Evolutionary conservation across 2,113 vertebrate genomes (phyloP).

Genomic region (Mormyrus iriodes): DNA sequence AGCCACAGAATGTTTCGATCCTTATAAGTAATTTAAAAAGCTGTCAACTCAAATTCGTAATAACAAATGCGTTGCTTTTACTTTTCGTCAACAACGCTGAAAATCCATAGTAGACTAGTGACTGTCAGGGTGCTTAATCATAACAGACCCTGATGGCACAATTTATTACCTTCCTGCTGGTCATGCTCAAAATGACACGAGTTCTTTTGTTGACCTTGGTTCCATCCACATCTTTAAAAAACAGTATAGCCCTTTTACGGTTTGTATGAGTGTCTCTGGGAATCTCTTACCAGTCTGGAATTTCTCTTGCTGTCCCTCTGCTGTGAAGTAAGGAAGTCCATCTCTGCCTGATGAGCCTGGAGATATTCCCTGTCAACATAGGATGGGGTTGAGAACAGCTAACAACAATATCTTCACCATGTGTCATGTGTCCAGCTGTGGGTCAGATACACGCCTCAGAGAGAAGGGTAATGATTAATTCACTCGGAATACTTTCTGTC

Average conservation of each 20-base stretch:
- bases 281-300: slow-evolving; percentile 81
- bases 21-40: background rate
- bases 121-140: background rate
- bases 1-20: background rate
- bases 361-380: slow-evolving; percentile 70
- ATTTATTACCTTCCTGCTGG: background rate
- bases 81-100: background rate
- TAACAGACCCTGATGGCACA: background rate
- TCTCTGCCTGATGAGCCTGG: slow-evolving; percentile 75
- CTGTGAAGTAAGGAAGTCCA: slow-evolving; percentile 78
- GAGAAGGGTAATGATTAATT: too few species aligned
- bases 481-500: background rate
- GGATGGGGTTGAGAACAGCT: background rate
- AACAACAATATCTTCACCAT: background rate
- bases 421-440: background rate
- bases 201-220: background rate
- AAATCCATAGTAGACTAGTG: background rate
- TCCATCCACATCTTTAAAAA: background rate
- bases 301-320: slow-evolving; percentile 82
- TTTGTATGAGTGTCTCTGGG: background rate
- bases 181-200: background rate
- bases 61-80: background rate
- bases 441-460: too few species aligned
- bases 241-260: background rate
- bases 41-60: background rate